phyloP scores from a whole-genome alignment of 2,113 vertebrate species.

The Hymenochirus boettgeri region DNA sequence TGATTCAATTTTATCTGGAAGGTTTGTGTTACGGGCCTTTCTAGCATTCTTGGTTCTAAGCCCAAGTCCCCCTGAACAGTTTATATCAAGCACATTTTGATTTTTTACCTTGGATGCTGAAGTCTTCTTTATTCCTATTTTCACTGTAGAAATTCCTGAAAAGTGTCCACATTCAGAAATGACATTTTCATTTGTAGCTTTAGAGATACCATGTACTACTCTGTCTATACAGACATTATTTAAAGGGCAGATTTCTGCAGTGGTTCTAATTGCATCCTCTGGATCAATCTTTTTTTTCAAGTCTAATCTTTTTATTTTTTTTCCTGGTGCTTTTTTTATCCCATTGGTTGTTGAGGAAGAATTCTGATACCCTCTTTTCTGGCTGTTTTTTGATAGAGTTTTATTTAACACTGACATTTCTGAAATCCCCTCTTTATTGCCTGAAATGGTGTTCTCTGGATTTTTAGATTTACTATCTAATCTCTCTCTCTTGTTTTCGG shows the following conservation, averaged over 20 bases:
- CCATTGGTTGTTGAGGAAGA: not conserved
- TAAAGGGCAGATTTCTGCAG: too few relatives aligned
- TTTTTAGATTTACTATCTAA: not conserved
- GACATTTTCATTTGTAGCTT: not conserved
- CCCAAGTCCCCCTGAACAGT: not conserved
- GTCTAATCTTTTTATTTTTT: not conserved
- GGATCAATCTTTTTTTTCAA: not conserved
- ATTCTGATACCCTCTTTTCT: not conserved
- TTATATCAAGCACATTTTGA: not conserved
- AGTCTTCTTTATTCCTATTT: too few relatives aligned
- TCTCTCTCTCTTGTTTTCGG: not conserved
- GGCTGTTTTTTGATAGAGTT: not conserved
- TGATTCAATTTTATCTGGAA: not conserved
- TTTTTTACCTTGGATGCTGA: not conserved
- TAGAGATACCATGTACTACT: not conserved
- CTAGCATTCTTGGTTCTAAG: not conserved
- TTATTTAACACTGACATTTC: not conserved
- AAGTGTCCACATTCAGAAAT: too few relatives aligned
- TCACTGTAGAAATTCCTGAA: too few relatives aligned
- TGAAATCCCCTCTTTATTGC: not conserved
- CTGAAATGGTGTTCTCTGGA: not conserved
- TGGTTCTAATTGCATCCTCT: not conserved
- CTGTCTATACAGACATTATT: too few relatives aligned
- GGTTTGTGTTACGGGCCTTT: not conserved
- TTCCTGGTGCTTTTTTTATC: not conserved